Evolutionary conservation across 2,888 invertebrate species (phyloP), one percentile per base, ranked within the genome.

Genomic region (Phorcus lineatus): DNA sequence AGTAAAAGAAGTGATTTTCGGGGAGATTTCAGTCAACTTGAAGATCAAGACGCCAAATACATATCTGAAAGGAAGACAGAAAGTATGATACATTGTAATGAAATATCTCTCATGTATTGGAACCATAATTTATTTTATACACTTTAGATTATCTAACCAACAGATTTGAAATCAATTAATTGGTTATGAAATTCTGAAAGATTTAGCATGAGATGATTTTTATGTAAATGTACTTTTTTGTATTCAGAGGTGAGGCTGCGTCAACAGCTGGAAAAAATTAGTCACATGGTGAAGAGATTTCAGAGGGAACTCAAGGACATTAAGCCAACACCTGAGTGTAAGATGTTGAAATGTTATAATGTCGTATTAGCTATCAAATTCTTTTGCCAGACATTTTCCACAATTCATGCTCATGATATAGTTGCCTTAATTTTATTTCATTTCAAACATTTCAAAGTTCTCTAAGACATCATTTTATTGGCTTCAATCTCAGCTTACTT

Each of bases 291-390:
- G 52, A 89, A 89, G 77, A 83, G 89, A 80, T 92, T 92, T 82
- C 91, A 90, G 31, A 86, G 88, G 81, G 92, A 92, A 78, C 85
- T 92, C 40, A 86, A 88, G 77, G 89, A 91, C 86, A 88, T 92
- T n/a, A 88, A 89, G 79, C 92, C 92, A 7, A 91, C 91, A 24
- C 92, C 92, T 83, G 91, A 92, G 85, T 92, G 92, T 91, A 87
- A 88, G 90, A 47, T 76, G n/a, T 17, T 53, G 47, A 53, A 53
- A 24, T 80, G 6, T 47, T 47, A 9, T 11, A 9, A 6, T 47
- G 47, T 47, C 11, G 7, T 36, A 47, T 11, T 47, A 9, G 4
- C 13, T 47, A 1, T 1, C 11, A 47, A 47, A 47, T 13, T 13
- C 1, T 47, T 47, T 47, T 47, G 36, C 11, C 13, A 47, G 70